Evolutionary conservation across 2,113 vertebrate genomes (phyloP), one percentile per base, ranked within the genome.

Genomic region (Pyxicephalus adspersus): DNA sequence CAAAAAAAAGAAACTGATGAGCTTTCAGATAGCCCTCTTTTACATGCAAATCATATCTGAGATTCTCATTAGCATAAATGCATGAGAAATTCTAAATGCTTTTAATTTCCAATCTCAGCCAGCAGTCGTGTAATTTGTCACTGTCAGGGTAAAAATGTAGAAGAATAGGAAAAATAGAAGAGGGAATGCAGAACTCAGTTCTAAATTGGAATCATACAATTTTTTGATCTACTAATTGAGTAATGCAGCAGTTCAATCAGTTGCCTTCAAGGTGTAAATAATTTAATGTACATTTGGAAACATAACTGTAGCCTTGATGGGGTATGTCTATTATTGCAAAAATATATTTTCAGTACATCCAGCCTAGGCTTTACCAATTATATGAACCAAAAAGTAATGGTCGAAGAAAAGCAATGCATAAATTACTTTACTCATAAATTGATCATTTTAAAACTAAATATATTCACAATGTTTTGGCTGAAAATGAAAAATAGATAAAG

Each of bases 81-180:
- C 96, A 99, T 98, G 97, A 99, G 95, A 95, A 99, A 97, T 95
- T 97, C 96, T 98, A 98, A 99, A 99, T 98, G 96, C 96, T 98
- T 99, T 98, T 99, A 98, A 99, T 99, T 99, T 99, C 96, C 97
- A 98, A 97, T 98, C 95, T 97, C 94, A 95, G 96, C 94, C 94
- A 95, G 96, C 95, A 95, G 94, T 96, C 95, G 95, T 98, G 97
- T 98, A 97, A 99, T 99, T 99, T 99, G 96, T 99, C 97, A 99
- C 96, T 98, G 97, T 99, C 97, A 99, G 95, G 94, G 94, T 95
- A 94, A 94, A 95, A 97, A 96, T 96, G 95, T 96, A 96, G 96
- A 95, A 93, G 89, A 93, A 84, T 89, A 93, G 84, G 92, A 93
- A 75, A 93, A 89, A 92, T 25, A 84, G 86, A 55, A 54, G 64